Evolutionary conservation across 2,888 invertebrate genomes (phyloP), one percentile per base, ranked within the genome.

Genomic region (Microdon myrmicae): DNA sequence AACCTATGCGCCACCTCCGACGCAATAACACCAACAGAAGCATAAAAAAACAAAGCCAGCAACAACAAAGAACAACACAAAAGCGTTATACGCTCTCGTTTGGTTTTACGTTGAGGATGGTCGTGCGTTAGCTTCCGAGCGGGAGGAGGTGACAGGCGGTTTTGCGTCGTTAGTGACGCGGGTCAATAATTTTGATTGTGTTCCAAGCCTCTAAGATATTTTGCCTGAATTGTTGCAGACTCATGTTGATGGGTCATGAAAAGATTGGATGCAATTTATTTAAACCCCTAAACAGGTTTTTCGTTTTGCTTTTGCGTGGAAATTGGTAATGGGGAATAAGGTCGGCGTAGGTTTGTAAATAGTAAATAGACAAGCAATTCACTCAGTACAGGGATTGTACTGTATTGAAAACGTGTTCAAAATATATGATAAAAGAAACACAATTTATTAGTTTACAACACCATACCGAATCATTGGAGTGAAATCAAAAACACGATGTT

Each of bases 101-200:
- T 35, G 58, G 58, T 64, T 64, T 64, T 47, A 53, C 58, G 64
- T 64, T 64, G 64, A 64, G 64, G 64, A 41, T 58, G 64, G 64
- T 64, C 64, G 53, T 64, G 58, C 64, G 58, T 64, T 47, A 51
- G 47, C 25, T 44, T 29, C n/a, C 16, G 44, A 17, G 10, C 22
- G 31, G 20, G 38, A 12, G 25, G 8, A 41, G 29, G 9, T 6
- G 3, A 7, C n/a, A n/a, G 19, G 3, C 31, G 49, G 49, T n/a
- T 43, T 8, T 39, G 19, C n/a, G 32, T 14, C 38, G 12, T 51
- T 45, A 14, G 17, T 28, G 32, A 20, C 48, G 23, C 48, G 48
- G 41, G 56, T 56, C 48, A 48, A 56, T 37, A 48, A 37, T 37
- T 37, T 43, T 29, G 23, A 35, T 25, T 35, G n/a, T 47, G 26